Evolutionary conservation across 2,888 invertebrate genomes (phyloP).

Genomic region (Heliconius hortense): DNA sequence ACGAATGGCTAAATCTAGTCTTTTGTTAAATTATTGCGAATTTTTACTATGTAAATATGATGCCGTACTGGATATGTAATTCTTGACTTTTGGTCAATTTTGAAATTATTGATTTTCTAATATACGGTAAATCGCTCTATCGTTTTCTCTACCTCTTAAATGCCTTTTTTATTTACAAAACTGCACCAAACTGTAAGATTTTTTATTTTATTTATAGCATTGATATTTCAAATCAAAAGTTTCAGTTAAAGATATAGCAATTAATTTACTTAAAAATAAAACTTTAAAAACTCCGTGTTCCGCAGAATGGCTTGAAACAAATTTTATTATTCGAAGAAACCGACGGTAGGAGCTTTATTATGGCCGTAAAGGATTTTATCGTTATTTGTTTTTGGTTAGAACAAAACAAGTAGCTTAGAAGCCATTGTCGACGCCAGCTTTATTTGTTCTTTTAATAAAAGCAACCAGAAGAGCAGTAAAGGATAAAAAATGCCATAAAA

Average conservation of each 20-base stretch:
- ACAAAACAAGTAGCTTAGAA: constrained; percentile 17
- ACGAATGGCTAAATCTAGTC: too few relatives aligned
- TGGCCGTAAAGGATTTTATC: constrained; percentile 39
- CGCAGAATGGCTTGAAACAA: constrained; percentile 27
- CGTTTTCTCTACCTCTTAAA: too few relatives aligned
- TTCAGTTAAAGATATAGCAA: background rate
- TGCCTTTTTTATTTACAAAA: background rate
- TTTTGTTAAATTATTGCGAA: too few relatives aligned
- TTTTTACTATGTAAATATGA: too few relatives aligned
- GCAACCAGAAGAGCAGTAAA: too few relatives aligned
- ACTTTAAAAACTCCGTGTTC: constrained; percentile 15
- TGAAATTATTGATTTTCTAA: too few relatives aligned
- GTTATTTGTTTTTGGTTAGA: constrained; percentile 35
- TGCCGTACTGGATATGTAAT: too few relatives aligned
- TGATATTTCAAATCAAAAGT: background rate
- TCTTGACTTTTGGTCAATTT: too few relatives aligned
- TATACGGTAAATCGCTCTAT: too few relatives aligned
- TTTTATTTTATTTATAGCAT: background rate
- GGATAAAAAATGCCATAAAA: too few relatives aligned
- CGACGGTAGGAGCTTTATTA: constrained; percentile 36
- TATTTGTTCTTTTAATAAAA: background rate
- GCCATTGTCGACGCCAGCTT: background rate
- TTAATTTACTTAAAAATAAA: constrained; percentile 16
- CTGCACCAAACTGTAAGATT: background rate
- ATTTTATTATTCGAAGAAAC: constrained; percentile 31